Evolutionary conservation across 2,888 invertebrate species (phyloP).

Genomic region (Aromia moschata): DNA sequence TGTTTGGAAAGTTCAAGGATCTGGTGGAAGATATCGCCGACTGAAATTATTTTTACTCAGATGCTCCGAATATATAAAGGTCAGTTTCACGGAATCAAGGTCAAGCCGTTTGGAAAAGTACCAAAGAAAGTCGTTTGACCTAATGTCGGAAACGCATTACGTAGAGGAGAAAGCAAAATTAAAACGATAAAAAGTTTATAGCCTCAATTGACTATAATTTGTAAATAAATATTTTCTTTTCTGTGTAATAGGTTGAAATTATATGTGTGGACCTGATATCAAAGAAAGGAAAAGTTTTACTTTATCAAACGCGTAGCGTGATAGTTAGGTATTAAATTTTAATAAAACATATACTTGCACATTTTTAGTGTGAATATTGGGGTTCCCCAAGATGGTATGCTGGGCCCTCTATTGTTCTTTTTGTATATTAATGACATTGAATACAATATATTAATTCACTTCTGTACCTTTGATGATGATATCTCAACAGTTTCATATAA

Average conservation of each 20-base stretch:
- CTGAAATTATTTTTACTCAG: background rate
- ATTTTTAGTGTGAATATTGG: too few relatives aligned
- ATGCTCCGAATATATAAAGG: constrained; percentile 23
- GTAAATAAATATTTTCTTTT: constrained; percentile 4
- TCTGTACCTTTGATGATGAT: too few relatives aligned
- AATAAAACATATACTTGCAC: too few relatives aligned
- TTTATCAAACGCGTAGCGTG: too few relatives aligned
- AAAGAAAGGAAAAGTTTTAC: constrained; percentile 10
- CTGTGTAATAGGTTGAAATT: background rate
- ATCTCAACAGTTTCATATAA: too few relatives aligned
- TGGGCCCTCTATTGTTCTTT: too few relatives aligned
- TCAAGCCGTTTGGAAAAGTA: constrained; percentile 30
- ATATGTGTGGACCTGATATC: background rate
- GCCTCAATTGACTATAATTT: background rate
- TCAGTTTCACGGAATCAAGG: constrained; percentile 38
- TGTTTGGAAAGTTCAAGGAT: constrained; percentile 24
- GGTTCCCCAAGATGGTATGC: too few relatives aligned
- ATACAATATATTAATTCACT: too few relatives aligned
- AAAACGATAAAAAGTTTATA: constrained; percentile 7
- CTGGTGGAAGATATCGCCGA: background rate
- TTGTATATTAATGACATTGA: too few relatives aligned
- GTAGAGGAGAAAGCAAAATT: constrained; percentile 27
- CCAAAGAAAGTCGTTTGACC: constrained; percentile 32
- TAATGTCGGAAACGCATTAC: constrained; percentile 3
- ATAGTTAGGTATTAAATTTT: too few relatives aligned